Evolutionary conservation across 2,888 invertebrate species (phyloP).

Genomic region (Ophioninae sp.): DNA sequence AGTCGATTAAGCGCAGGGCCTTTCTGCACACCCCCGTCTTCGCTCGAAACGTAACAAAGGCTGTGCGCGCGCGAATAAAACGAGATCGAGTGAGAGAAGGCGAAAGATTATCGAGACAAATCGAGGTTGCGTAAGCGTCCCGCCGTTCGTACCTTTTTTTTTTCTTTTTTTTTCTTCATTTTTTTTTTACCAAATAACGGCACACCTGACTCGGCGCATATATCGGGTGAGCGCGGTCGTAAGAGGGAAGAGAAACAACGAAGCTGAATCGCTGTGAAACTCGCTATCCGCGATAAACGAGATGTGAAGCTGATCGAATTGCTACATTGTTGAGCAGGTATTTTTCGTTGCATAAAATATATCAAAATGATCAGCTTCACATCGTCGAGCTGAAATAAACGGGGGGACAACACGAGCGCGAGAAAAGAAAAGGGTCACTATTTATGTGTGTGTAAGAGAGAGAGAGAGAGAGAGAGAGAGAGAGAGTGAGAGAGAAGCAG

Average conservation of each 20-base stretch:
- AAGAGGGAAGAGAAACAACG: constrained; percentile 23
- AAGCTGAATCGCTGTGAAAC: constrained; percentile 30
- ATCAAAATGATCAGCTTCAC: constrained; percentile 19
- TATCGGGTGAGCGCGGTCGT: constrained; percentile 65
- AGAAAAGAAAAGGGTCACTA: constrained; percentile 46
- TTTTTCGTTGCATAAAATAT: constrained; percentile 24
- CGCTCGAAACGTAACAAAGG: constrained; percentile 66
- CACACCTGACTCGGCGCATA: constrained; percentile 56
- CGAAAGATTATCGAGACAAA: constrained; percentile 62
- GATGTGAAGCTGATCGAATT: constrained; percentile 32
- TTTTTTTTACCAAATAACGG: constrained; percentile 47
- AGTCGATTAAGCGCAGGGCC: constrained; percentile 66
- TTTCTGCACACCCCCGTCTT: constrained; percentile 34
- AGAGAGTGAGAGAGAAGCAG: too few relatives aligned
- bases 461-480: background rate
- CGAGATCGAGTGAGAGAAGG: constrained; percentile 44
- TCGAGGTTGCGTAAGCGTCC: constrained; percentile 58
- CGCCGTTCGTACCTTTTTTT: background rate
- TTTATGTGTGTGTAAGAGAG: background rate
- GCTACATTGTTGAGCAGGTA: constrained; percentile 10
- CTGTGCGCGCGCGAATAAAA: constrained; percentile 48
- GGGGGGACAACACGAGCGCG: background rate
- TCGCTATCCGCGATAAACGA: background rate
- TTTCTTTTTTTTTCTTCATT: constrained; percentile 15
- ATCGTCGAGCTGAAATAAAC: background rate